Conservation (phyloP, 2,113 vertebrate genomes). For the Proterorhinus semilunaris region DNA sequence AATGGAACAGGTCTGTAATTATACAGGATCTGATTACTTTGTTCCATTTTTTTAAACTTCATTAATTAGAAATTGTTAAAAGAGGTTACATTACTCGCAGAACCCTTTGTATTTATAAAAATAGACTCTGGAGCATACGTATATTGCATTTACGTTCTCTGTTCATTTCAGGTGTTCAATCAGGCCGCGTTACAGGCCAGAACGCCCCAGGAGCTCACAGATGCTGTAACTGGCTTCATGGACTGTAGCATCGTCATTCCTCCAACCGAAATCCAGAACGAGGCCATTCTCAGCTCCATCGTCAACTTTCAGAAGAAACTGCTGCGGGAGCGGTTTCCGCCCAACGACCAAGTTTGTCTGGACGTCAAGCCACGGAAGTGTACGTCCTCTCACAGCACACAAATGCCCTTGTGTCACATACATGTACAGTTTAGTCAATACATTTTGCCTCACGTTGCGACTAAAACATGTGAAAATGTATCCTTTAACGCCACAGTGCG, state of each 20-base stretch:
- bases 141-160: not conserved
- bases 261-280: slow-evolving; percentile 77
- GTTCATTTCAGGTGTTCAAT: slow-evolving; percentile 83
- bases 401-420: not conserved
- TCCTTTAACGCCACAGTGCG: no score
- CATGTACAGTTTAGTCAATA: not conserved
- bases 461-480: not conserved
- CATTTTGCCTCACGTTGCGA: not conserved
- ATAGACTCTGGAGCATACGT: no score
- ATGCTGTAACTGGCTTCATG: slow-evolving; percentile 80
- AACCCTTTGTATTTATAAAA: no score
- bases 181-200: slow-evolving; percentile 78
- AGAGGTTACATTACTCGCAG: no score
- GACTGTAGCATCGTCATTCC: slow-evolving; percentile 91
- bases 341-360: slow-evolving; percentile 28
- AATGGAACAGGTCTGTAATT: no score
- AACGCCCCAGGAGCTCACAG: slow-evolving; percentile 69
- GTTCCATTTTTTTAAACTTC: no score
- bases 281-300: slow-evolving; percentile 79
- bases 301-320: slow-evolving; percentile 85
- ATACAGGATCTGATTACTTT: no score
- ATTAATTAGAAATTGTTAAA: no score
- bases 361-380: slow-evolving; percentile 57
- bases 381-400: slow-evolving; percentile 23
- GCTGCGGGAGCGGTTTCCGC: slow-evolving; percentile 77